Conservation (phyloP, 2,797 vertebrate genomes). For the Oreochromis grahami region DNA sequence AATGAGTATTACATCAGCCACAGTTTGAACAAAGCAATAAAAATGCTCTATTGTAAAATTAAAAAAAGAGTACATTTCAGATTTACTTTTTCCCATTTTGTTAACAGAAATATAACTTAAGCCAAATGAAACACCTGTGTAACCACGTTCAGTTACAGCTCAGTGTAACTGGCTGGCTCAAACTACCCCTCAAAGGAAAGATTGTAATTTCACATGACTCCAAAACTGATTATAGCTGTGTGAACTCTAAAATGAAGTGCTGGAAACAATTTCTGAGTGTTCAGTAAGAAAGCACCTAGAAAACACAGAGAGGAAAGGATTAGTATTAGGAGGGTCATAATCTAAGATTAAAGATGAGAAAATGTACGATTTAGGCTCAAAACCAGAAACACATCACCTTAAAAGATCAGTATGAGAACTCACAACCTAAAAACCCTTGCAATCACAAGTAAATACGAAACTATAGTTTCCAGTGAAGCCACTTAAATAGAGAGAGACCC, state of each 20-base stretch:
- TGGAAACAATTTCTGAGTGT: neutral
- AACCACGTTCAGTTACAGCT: neutral
- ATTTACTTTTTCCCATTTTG: neutral
- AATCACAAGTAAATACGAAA: neutral
- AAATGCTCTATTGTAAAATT: neutral
- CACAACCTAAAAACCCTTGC: accelerated
- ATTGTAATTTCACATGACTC: neutral
- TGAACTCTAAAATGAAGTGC: neutral
- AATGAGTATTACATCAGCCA: neutral
- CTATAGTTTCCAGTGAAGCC: neutral
- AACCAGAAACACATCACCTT: neutral
- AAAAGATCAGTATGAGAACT: neutral
- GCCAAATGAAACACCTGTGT: neutral
- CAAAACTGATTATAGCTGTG: neutral
- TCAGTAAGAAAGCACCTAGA: neutral
- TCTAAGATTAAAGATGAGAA: neutral
- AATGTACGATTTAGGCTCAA: accelerated
- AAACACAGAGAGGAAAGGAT: accelerated
- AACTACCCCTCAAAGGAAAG: neutral
- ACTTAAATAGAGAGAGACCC: neutral
- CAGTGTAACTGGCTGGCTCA: neutral
- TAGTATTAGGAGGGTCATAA: neutral
- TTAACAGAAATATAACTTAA: neutral
- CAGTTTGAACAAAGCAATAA: neutral
- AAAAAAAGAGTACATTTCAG: neutral